Evolutionary conservation across 37 sponge, comb jelly and placozoan genomes (phyloP).

Genomic region (Ephydatia muelleri): DNA sequence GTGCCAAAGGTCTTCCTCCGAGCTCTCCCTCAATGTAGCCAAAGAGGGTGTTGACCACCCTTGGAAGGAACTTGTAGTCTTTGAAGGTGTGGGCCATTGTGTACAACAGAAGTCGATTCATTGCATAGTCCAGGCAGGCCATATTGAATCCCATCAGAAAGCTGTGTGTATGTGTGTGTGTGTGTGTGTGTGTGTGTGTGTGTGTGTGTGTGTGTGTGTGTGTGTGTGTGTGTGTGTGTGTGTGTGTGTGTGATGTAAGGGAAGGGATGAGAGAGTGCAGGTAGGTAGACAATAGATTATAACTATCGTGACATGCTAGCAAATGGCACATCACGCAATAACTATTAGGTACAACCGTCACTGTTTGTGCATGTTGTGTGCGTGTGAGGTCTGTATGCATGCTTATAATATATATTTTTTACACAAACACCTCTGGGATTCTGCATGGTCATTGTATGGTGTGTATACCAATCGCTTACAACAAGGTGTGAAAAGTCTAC

Average conservation of each 20-base stretch:
- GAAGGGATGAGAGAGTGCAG: neutral
- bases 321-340: too few relatives aligned
- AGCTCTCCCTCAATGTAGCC: conserved; percentile 12
- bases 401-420: too few relatives aligned
- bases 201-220: neutral
- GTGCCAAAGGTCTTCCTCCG: neutral
- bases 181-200: neutral
- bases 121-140: conserved; percentile 47
- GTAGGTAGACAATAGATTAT: neutral
- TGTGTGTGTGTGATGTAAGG: neutral
- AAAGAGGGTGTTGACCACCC: conserved; percentile 59
- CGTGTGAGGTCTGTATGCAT: too few relatives aligned
- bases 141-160: conserved; percentile 51
- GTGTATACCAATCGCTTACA: too few relatives aligned
- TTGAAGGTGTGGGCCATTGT: conserved; percentile 84
- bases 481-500: neutral
- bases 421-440: too few relatives aligned
- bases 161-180: conserved; percentile 17
- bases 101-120: conserved; percentile 69
- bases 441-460: too few relatives aligned
- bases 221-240: neutral
- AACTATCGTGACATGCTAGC: neutral
- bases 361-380: too few relatives aligned
- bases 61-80: conserved; percentile 70
- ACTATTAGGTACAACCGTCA: too few relatives aligned